Conservation (phyloP, 2,113 vertebrate genomes). For the Spermophilus dauricus region DNA sequence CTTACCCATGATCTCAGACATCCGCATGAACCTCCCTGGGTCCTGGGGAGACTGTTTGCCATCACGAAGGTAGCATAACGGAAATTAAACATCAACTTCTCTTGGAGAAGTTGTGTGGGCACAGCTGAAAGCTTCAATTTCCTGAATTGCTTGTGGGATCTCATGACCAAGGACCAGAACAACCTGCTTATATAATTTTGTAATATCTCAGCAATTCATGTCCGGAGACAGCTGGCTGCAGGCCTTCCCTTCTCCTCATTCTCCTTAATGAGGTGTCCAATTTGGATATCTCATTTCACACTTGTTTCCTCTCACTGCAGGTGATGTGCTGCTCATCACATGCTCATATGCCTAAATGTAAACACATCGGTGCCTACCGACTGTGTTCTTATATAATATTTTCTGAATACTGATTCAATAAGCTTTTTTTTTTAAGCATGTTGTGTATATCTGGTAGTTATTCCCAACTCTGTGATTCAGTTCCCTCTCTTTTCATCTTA, state of each 20-base stretch:
- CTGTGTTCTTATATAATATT: neutral
- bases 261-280: slow-evolving; percentile 59
- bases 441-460: neutral
- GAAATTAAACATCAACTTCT: slow-evolving; percentile 37
- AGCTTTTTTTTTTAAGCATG: neutral
- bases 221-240: neutral
- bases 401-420: neutral
- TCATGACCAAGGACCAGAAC: slow-evolving; percentile 35
- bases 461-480: neutral
- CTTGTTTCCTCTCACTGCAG: slow-evolving; percentile 49
- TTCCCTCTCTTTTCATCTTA: slow-evolving; percentile 6
- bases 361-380: neutral
- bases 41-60: neutral
- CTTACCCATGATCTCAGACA: too few relatives aligned
- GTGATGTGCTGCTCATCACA: neutral
- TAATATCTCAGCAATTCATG: neutral
- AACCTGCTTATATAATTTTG: slow-evolving; percentile 52
- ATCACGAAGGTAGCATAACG: neutral
- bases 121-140: slow-evolving; percentile 54
- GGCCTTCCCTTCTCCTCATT: neutral
- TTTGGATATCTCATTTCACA: slow-evolving; percentile 75
- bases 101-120: neutral
- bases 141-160: slow-evolving; percentile 49
- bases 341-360: slow-evolving; percentile 20
- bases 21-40: neutral